Conservation (phyloP, 2,797 vertebrate genomes). For the Toxotes lorentzi region DNA sequence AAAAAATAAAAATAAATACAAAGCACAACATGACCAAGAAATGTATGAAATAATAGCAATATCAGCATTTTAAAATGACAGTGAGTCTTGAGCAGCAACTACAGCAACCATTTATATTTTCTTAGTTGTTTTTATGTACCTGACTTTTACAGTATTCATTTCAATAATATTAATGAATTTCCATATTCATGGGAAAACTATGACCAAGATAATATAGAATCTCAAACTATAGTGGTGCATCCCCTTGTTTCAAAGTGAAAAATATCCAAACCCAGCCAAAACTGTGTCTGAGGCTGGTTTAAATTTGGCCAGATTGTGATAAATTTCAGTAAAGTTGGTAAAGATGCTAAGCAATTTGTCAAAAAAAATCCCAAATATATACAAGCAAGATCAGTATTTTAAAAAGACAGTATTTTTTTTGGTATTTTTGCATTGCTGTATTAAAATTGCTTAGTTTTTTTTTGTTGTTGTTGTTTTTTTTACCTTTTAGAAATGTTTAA, state of each 20-base stretch:
- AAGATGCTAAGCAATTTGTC: neutral
- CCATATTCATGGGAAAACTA: neutral
- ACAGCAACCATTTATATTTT: neutral
- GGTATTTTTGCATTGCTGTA: neutral
- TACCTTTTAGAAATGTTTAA: no score
- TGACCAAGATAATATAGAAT: neutral
- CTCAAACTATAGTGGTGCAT: neutral
- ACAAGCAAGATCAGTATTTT: neutral
- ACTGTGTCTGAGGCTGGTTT: no score
- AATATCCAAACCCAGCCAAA: neutral
- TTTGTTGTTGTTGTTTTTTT: no score
- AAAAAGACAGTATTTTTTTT: neutral
- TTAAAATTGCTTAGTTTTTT: no score
- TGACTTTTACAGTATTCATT: neutral
- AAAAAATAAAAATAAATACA: neutral
- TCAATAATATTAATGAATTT: neutral
- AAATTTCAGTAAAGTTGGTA: neutral
- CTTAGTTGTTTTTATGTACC: neutral
- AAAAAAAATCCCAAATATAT: neutral
- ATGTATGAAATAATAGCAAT: neutral
- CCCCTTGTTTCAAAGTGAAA: neutral
- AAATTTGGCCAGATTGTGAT: neutral
- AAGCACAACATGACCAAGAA: neutral
- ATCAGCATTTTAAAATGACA: neutral
- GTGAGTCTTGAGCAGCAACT: neutral